A percentile compares a stretch with the other conserved stretches of the same genome.
phyloP scores from a whole-genome alignment of 1,140 invertebrate genomes.

The Hypsibius dujardini region DNA sequence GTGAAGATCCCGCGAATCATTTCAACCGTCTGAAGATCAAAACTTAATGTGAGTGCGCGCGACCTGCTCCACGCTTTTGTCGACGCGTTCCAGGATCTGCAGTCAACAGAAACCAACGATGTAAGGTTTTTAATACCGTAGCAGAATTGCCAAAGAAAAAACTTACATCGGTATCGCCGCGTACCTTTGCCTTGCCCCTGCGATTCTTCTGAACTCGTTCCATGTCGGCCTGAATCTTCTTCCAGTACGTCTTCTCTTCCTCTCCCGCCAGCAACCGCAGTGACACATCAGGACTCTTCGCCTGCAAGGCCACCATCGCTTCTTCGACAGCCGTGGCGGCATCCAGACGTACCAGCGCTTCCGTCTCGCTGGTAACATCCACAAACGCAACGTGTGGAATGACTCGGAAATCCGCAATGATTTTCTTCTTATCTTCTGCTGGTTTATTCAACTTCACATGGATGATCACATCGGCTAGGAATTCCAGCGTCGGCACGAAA shows the following conservation, averaged over 20 bases:
- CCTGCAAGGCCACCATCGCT: not conserved
- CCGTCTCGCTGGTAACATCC: not conserved
- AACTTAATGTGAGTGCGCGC: too few relatives aligned
- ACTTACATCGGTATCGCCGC: not conserved
- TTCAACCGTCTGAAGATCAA: too few relatives aligned
- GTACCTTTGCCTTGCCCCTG: not conserved
- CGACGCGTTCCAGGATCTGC: too few relatives aligned
- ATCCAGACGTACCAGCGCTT: not conserved
- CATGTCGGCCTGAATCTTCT: constrained; percentile 5
- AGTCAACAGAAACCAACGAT: too few relatives aligned
- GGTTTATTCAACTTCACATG: not conserved
- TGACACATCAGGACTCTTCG: not conserved
- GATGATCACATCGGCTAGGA: not conserved
- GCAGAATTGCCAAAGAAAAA: too few relatives aligned
- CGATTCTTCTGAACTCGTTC: not conserved
- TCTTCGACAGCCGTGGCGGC: not conserved
- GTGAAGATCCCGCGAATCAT: too few relatives aligned
- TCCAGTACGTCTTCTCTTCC: constrained; percentile 4
- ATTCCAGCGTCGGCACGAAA: not conserved
- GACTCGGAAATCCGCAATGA: not conserved
- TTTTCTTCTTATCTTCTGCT: not conserved
- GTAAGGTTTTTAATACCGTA: too few relatives aligned
- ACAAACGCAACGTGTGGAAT: not conserved
- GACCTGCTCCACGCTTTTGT: too few relatives aligned
- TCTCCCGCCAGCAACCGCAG: not conserved